Percentiles rank a stretch among this genome's conserved stretches.
These are phyloP conservation scores for Rhynchonycteris naso DNA, from an alignment of 2,797 vertebrate species.

Conservation along the genomic window DNA sequence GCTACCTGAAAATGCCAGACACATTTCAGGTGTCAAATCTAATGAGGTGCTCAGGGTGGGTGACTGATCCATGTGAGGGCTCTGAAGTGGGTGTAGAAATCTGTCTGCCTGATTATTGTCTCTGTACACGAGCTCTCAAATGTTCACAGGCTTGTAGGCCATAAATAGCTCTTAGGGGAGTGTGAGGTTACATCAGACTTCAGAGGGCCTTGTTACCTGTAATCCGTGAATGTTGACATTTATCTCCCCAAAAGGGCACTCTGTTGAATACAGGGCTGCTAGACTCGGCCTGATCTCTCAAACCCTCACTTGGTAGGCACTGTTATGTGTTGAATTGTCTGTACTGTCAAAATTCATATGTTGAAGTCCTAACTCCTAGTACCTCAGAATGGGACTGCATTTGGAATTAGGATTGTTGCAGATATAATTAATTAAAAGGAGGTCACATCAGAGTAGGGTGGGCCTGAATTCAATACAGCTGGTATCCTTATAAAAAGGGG, in stretches of 20 bases:
- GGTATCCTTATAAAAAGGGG: background rate
- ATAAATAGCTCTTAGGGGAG: constrained; percentile 59
- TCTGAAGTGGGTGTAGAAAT: constrained; percentile 55
- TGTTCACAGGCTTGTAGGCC: constrained; percentile 51
- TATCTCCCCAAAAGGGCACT: background rate
- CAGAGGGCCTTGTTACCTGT: constrained; percentile 9
- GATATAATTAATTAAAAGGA: background rate
- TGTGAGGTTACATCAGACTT: background rate
- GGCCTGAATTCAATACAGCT: background rate
- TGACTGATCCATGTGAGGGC: background rate
- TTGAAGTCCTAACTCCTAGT: background rate
- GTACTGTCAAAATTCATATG: background rate
- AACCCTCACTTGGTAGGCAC: background rate
- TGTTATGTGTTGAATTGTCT: background rate
- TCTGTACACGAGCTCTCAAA: constrained; percentile 8
- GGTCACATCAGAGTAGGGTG: background rate
- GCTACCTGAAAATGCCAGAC: constrained; percentile 61
- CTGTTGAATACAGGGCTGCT: background rate
- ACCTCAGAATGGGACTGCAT: background rate
- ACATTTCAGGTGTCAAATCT: background rate
- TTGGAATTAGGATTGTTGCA: background rate
- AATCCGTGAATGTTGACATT: background rate
- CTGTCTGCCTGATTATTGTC: constrained; percentile 63
- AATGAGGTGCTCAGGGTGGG: background rate
- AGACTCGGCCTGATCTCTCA: background rate